Evolutionary conservation across 2,888 invertebrate genomes (phyloP), one percentile per base, ranked within the genome.

Genomic region (Nymphalis polychloros): DNA sequence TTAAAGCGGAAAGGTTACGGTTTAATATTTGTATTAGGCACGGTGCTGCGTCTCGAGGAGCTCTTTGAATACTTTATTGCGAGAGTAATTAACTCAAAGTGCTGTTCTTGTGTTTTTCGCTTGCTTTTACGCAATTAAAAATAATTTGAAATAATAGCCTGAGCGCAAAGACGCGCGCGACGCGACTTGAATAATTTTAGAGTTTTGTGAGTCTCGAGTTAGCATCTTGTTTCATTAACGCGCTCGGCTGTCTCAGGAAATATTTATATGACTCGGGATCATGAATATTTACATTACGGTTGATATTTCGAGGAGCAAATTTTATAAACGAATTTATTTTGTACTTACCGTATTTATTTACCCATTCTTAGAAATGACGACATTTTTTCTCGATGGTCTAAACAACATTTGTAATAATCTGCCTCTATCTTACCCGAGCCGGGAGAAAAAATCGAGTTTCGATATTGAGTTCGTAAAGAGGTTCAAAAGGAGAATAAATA

Each of bases 71-170:
- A 81, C 81, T 84, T 81, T 82, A 83, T 79, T 76, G 80, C 78
- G 73, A 74, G 78, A 79, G 84, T 86, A 89, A 90, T 89, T 88
- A 88, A 85, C 84, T 82, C 79, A 73, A 79, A 81, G 81, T 79
- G 82, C 80, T 83, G 84, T 84, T 86, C 80, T 84, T 84, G 81
- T 85, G 85, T 87, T 86, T 84, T 86, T 85, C 83, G 83, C 80
- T 85, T 85, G 87, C 87, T 86, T 87, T 86, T 87, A 85, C 83
- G 85, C 88, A 90, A 90, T 90, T 90, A 90, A 89, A 90, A 90
- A 89, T 90, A 88, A 90, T 90, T 87, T 87, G 82, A 85, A 90
- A 88, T 90, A 88, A 90, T 88, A 88, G 85, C 84, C 73, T 74
- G 80, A 80, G 81, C 81, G 83, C 83, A 85, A 85, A 86, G 87